Conservation (phyloP, 2,797 vertebrate genomes). For the Neosalanx taihuensis region DNA sequence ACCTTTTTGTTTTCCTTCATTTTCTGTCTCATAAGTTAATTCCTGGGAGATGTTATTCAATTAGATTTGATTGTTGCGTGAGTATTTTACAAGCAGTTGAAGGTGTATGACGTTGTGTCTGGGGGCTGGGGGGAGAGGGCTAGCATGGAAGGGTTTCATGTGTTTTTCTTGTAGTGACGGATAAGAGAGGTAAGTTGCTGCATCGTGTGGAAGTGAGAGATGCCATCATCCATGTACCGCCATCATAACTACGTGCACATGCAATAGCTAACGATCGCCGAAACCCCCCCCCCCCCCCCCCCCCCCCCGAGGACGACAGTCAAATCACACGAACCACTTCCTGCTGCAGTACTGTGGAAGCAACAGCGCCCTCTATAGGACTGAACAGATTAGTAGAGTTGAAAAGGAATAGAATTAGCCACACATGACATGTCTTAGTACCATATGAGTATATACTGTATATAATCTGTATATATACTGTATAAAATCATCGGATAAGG, state of each 20-base stretch:
- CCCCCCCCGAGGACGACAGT: not conserved
- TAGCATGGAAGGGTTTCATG: conserved; percentile 28
- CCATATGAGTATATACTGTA: no score
- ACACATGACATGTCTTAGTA: not conserved
- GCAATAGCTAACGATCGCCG: not conserved
- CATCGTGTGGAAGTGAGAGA: conserved; percentile 56
- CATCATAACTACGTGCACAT: conserved; percentile 30
- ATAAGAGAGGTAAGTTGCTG: conserved; percentile 61
- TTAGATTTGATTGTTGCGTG: conserved; percentile 55
- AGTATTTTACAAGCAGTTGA: conserved; percentile 50
- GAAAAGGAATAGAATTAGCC: not conserved
- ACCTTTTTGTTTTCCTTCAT: conserved; percentile 68
- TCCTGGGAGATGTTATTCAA: conserved; percentile 43
- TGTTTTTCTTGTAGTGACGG: conserved; percentile 3
- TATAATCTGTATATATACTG: no score
- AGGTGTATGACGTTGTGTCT: not conserved
- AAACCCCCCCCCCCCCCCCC: not conserved
- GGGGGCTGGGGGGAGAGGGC: not conserved
- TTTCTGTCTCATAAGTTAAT: conserved; percentile 55
- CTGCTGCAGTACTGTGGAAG: conserved; percentile 50
- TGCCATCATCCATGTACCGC: conserved; percentile 30
- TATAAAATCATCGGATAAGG: not conserved
- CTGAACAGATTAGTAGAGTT: conserved; percentile 22
- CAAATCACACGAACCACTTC: conserved; percentile 8
- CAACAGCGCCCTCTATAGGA: conserved; percentile 31